Evolutionary conservation across 2,888 invertebrate species (phyloP), one percentile per base, ranked within the genome.

Genomic region (Idaea aversata): DNA sequence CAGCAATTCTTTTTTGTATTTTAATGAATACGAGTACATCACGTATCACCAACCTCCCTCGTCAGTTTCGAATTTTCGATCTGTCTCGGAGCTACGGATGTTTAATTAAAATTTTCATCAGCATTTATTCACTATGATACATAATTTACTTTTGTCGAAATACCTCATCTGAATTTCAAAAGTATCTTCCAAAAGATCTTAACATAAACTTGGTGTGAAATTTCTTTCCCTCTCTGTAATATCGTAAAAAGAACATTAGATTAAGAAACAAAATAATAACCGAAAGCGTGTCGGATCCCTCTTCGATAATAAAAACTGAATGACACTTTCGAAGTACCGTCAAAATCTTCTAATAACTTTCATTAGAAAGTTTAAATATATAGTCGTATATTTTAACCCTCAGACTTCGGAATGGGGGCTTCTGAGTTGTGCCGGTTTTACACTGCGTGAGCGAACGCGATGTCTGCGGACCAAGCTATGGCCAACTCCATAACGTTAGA

Each of bases 341-440:
- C 47, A 65, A 65, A 66, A 69, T 69, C 67, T 69, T 47, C 61
- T 64, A 67, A 67, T 62, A 62, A 57, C 67, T 62, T 65, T 67
- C 70, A 63, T 65, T 70, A 70, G 35, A 67, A 67, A 68, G 67
- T 68, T 68, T 68, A 67, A 68, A 70, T 69, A 72, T 69, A 68
- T 61, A 66, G 47, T 47, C 59, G 65, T 70, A 67, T 72, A 70
- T 70, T 70, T 69, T 59, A 66, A 58, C 64, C 57, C 59, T 47
- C 47, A 47, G 47, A 47, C 47, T 47, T 10, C 2, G 47, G 13
- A 47, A 47, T 47, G 5, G 47, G 10, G 10, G 47, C 10, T 10
- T 47, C 47, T 47, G 47, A 47, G 47, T 47, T 47, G 13, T 5
- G 47, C 13, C 47, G 47, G 10, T 47, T 47, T 47, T 47, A 47